Evolutionary conservation across 2,888 invertebrate genomes (phyloP).

Genomic region (Melitaea athalia): DNA sequence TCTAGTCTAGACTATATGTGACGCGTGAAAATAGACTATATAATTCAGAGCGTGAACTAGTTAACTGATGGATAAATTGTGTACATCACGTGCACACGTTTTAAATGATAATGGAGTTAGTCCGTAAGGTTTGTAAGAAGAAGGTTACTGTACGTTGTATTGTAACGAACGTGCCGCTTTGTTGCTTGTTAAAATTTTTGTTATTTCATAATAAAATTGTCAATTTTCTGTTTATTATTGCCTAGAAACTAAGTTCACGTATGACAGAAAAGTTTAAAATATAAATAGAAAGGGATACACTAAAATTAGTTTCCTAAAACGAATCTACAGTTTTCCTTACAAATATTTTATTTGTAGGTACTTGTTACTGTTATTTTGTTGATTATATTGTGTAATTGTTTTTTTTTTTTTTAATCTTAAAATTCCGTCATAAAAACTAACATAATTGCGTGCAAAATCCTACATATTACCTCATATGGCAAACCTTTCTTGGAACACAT

Average conservation of each 20-base stretch:
- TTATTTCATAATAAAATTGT: background rate
- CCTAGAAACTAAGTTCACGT: too few relatives aligned
- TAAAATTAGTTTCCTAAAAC: too few relatives aligned
- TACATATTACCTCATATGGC: conserved; percentile 21
- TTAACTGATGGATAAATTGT: conserved; percentile 42
- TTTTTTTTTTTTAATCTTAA: background rate
- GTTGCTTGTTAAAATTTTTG: background rate
- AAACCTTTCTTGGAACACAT: conserved; percentile 15
- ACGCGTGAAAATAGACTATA: conserved; percentile 31
- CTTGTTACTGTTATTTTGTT: background rate
- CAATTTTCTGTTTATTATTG: too few relatives aligned
- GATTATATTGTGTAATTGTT: background rate
- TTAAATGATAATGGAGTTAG: conserved; percentile 23
- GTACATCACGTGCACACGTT: conserved; percentile 35
- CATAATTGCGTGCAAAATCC: conserved; percentile 3
- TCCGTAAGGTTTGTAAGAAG: background rate
- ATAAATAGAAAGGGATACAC: too few relatives aligned
- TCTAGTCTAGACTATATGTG: conserved; percentile 8
- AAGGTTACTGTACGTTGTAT: background rate
- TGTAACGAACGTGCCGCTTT: background rate
- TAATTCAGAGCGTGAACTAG: conserved; percentile 26
- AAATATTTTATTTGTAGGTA: too few relatives aligned
- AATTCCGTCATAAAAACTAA: background rate
- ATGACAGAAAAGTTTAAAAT: too few relatives aligned
- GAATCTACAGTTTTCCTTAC: too few relatives aligned